These are phyloP conservation scores for Scotopteryx bipunctaria DNA, from an alignment of 2,888 invertebrate genomes.

Conservation along the genomic window DNA sequence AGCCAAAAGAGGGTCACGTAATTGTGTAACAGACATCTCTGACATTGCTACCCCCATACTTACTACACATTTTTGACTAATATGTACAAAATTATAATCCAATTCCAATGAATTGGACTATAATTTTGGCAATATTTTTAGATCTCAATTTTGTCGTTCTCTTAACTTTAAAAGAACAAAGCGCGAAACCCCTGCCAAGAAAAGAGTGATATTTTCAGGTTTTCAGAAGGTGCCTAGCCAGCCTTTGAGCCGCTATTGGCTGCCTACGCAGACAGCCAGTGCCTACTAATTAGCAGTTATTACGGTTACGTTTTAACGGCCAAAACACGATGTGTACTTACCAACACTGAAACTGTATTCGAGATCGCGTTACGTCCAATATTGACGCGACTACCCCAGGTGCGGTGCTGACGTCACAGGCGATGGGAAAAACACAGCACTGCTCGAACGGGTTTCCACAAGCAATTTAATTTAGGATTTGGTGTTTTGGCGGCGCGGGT, in stretches of 20 bases:
- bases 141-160: too few relatives aligned
- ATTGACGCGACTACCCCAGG: conserved; percentile 45
- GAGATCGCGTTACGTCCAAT: conserved; percentile 49
- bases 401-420: conserved; percentile 48
- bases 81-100: too few relatives aligned
- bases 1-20: too few relatives aligned
- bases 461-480: conserved; percentile 67
- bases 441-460: conserved; percentile 37
- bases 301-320: conserved; percentile 12
- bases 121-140: too few relatives aligned
- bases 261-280: conserved; percentile 8
- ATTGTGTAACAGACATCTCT: too few relatives aligned
- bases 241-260: conserved; percentile 11
- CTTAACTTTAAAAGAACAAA: conserved; percentile 12
- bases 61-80: too few relatives aligned
- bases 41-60: too few relatives aligned
- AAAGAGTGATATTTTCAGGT: conserved; percentile 5
- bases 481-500: conserved; percentile 64
- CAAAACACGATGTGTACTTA: conserved; percentile 36
- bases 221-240: conserved; percentile 15
- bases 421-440: conserved; percentile 40
- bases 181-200: conserved; percentile 13
- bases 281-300: conserved; percentile 19
- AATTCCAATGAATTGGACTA: too few relatives aligned
- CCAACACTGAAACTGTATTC: conserved; percentile 51